Conservation (phyloP, 2,888 invertebrate species). For the Automeris io region DNA sequence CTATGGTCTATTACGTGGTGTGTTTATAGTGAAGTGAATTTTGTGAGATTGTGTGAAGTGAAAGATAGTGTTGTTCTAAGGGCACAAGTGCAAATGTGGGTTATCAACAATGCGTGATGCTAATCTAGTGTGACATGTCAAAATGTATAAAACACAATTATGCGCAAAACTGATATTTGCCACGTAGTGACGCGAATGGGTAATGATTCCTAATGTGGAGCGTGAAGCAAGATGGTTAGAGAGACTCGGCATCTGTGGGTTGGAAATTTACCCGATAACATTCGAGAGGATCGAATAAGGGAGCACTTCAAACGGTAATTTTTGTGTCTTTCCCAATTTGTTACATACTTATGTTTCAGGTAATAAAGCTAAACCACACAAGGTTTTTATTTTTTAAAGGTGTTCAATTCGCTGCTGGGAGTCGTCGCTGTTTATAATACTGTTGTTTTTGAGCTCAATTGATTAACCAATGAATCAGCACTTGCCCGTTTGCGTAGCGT, state of each 20-base stretch:
- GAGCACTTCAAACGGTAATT: conserved; percentile 97
- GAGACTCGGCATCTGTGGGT: conserved; percentile 99
- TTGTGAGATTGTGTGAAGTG: conserved; percentile 73
- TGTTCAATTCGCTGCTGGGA: no score
- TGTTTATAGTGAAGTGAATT: conserved; percentile 73
- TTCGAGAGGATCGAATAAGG: conserved; percentile 97
- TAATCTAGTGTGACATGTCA: conserved; percentile 61
- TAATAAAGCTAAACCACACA: no score
- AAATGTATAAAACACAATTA: conserved; percentile 73
- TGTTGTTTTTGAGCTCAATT: no score
- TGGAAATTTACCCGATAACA: conserved; percentile 99
- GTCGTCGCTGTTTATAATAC: no score
- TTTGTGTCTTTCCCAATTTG: conserved; percentile 9
- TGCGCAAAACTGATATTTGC: conserved; percentile 77
- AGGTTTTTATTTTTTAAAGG: no score
- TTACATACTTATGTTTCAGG: background rate
- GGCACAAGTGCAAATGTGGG: conserved; percentile 57
- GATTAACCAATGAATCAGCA: no score
- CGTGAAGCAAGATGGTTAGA: conserved; percentile 99
- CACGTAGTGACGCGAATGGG: conserved; percentile 79
- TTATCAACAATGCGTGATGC: conserved; percentile 56
- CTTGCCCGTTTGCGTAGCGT: no score
- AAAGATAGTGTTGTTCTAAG: conserved; percentile 64
- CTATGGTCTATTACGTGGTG: conserved; percentile 72
- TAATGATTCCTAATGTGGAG: conserved; percentile 92